Base-by-base conservation (phyloP, 2,888 invertebrate genomes). In the Synanthedon myopaeformis region DNA sequence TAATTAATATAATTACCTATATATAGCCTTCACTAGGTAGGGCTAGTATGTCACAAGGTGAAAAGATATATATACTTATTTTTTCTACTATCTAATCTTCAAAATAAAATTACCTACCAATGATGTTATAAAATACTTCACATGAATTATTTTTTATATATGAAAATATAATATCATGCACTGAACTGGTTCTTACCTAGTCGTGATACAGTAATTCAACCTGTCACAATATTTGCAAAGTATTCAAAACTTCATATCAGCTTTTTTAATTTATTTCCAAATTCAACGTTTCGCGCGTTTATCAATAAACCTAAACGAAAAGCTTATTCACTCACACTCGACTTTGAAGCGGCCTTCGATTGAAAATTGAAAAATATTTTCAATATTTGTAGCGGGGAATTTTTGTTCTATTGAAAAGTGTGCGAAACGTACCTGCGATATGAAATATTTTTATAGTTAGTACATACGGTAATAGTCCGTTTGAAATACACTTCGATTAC, bases 281-380 rank as follows among this genome's bases (percentile, higher is more conserved):
- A 67, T 55, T 12, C 17, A 51, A 51, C 60, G 59, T 58, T 65
- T 70, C 63, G 54, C 68, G 65, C 69, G 67, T 71, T 73, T 67
- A 60, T 70, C 70, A 72, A 76, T 76, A 17, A 45, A 35, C 35
- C 45, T 45, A 76, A 76, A 74, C 68, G 72, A 70, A 70, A 74
- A 74, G 70, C 67, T 74, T 76, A 75, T 75, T 72, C 70, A 66
- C 72, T 72, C 69, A 67, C 71, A 71, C 72, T 72, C 74, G 72
- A 74, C 74, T 76, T 75, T 76, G 75, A 78, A 76, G 73, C 72
- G 73, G 71, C 69, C 67, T 73, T 66, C 72, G 67, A 72, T 75
- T 76, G 74, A 66, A 74, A 76, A 78, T 74, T 76, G 74, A 69
- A 77, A 79, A 77, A 78, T 76, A 74, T 78, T 77, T 73, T 66